Conservation (phyloP, 1,140 invertebrate genomes). For the Drosophila ambigua region DNA sequence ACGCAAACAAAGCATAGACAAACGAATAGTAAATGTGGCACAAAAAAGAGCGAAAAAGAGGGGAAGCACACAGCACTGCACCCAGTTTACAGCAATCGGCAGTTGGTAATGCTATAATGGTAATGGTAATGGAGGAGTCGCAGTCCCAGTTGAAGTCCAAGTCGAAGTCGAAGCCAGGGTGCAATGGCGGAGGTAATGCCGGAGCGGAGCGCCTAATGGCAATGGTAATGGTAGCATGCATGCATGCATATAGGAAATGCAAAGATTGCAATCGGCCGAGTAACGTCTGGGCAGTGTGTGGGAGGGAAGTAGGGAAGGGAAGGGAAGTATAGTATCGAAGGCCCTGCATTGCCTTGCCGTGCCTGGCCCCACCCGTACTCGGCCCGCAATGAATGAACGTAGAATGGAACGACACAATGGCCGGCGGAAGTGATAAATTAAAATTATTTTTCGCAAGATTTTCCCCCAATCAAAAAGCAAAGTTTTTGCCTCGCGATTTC, state of each 20-base stretch:
- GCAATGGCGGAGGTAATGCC: constrained; percentile 41
- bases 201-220: constrained; percentile 45
- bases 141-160: constrained; percentile 23
- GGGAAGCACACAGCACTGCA: constrained; percentile 47
- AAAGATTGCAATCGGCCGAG: constrained; percentile 68
- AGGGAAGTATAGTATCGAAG: constrained; percentile 13
- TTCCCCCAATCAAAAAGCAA: constrained; percentile 61
- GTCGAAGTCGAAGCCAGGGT: constrained; percentile 35
- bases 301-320: not conserved
- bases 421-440: constrained; percentile 82
- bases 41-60: constrained; percentile 25
- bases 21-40: constrained; percentile 49
- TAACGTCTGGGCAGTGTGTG: constrained; percentile 15
- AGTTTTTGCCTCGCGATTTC: constrained; percentile 29
- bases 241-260: constrained; percentile 81
- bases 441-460: constrained; percentile 83
- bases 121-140: constrained; percentile 29
- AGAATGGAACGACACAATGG: constrained; percentile 71
- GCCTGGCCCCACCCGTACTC: not conserved
- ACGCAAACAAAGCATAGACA: constrained; percentile 65
- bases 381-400: constrained; percentile 41
- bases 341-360: constrained; percentile 1
- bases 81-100: constrained; percentile 66
- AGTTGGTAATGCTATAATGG: constrained; percentile 42
- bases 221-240: constrained; percentile 72